Evolutionary conservation across 2,113 vertebrate species (phyloP), one percentile per base, ranked within the genome.

Genomic region (Anguilla rostrata): DNA sequence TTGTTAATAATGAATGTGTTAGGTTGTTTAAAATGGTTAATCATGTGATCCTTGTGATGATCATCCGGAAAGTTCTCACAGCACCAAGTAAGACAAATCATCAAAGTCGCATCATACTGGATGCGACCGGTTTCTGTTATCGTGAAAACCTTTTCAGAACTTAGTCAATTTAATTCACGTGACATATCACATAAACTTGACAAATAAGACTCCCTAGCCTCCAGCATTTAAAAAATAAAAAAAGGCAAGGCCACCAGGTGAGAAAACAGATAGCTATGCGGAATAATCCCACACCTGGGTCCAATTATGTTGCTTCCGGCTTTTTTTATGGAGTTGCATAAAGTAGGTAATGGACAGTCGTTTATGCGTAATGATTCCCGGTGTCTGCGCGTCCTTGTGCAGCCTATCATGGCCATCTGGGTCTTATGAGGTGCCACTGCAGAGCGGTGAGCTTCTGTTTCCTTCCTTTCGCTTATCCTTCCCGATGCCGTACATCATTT

Each of bases 381-480:
- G 26, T 78, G 63, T 49, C 18, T 78, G 46, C 14, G 18, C 3
- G n/a, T 84, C 41, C 66, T 49, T 78, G 66, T 43, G n/a, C 78
- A 34, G 26, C 66, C 49, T 12, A 84, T 78, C n/a, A 46, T 75
- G 66, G 75, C 82, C 53, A 39, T 15, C 63, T 53, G 66, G 71
- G 40, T 43, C 43, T 15, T 34, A 41, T 84, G 83, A 66, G 60
- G 56, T 66, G 39, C 22, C 83, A 84, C 43, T 84, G 60, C 57
- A 4, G 71, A 49, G 53, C 2, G 41, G 18, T n/a, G 53, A 82
- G 18, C 81, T 5, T 49, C 5, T 43, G 5, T 82, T 49, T 53
- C 26, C 53, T 22, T n/a, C 41, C 40, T 82, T 82, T 82, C n/a
- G 11, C n/a, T 75, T 34, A 22, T 82, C 11, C 81, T 53, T n/a